These are phyloP conservation scores for Tamias sibiricus DNA, from an alignment of 2,113 vertebrate genomes.

Conservation along the genomic window DNA sequence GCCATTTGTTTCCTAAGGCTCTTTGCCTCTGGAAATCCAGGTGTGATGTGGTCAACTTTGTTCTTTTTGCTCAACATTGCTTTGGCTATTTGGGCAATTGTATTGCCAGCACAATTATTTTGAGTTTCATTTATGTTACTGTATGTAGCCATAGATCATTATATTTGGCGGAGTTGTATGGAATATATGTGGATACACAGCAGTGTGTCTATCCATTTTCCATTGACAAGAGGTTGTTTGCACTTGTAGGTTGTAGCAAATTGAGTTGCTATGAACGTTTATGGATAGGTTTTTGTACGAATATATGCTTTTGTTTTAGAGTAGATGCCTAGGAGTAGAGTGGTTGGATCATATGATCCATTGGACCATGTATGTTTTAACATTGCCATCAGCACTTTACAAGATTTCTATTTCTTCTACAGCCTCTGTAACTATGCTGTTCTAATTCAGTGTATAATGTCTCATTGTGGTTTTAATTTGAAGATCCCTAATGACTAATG, in stretches of 20 bases:
- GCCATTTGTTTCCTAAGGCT: not conserved
- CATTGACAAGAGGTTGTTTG: not conserved
- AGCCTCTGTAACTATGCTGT: not conserved
- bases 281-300: not conserved
- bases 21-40: not conserved
- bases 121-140: not conserved
- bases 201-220: not conserved
- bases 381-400: too few species aligned
- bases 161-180: not conserved
- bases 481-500: not conserved
- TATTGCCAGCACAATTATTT: not conserved
- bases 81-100: not conserved
- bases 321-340: not conserved
- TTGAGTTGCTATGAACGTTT: too few species aligned
- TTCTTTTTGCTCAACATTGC: not conserved
- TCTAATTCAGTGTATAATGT: not conserved
- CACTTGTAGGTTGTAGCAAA: not conserved
- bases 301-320: not conserved
- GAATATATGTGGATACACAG: not conserved
- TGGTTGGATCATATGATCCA: too few species aligned
- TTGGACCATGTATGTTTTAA: not conserved
- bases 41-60: not conserved
- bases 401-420: not conserved
- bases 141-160: not conserved
- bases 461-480: not conserved